Evolutionary conservation across 2,797 vertebrate genomes (phyloP).

Genomic region (Microctenopoma steveboyesi): DNA sequence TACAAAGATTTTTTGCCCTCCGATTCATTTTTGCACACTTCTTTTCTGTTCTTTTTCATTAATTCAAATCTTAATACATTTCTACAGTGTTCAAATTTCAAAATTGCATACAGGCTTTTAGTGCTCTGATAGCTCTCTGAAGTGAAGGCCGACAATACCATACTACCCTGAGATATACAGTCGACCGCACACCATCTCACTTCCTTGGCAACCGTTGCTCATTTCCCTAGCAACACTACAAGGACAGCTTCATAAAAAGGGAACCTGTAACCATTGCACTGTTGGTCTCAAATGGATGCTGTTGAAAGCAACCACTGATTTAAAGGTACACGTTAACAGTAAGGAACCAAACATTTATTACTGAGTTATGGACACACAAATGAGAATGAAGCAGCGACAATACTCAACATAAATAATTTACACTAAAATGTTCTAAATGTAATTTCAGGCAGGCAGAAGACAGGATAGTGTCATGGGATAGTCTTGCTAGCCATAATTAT

Average conservation of each 20-base stretch:
- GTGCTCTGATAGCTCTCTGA: slow-evolving; percentile 22
- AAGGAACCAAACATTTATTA: slow-evolving; percentile 14
- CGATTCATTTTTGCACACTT: slow-evolving; percentile 4
- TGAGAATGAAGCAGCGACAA: neutral
- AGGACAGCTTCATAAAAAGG: slow-evolving; percentile 66
- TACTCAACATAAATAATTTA: neutral
- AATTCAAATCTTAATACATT: slow-evolving; percentile 17
- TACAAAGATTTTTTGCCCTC: slow-evolving; percentile 18
- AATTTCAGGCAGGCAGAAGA: neutral
- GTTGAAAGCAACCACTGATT: slow-evolving; percentile 43
- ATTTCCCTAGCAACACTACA: slow-evolving; percentile 82
- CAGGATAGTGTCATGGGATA: neutral
- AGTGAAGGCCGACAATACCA: slow-evolving; percentile 69
- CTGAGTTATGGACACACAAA: slow-evolving; percentile 19
- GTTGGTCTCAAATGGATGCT: slow-evolving; percentile 56
- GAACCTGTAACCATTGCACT: slow-evolving; percentile 64
- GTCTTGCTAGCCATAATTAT: neutral
- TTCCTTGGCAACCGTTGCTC: slow-evolving; percentile 84
- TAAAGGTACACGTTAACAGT: slow-evolving; percentile 34
- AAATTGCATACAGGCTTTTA: slow-evolving; percentile 20
- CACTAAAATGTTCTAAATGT: too few species aligned
- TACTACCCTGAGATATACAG: slow-evolving; percentile 62
- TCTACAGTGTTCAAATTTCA: slow-evolving; percentile 11
- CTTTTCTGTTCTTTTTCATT: slow-evolving; percentile 3
- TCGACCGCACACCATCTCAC: slow-evolving; percentile 79